Evolutionary conservation across 2,113 vertebrate genomes (phyloP), one percentile per base, ranked within the genome.

Genomic region (Microtus richardsoni): DNA sequence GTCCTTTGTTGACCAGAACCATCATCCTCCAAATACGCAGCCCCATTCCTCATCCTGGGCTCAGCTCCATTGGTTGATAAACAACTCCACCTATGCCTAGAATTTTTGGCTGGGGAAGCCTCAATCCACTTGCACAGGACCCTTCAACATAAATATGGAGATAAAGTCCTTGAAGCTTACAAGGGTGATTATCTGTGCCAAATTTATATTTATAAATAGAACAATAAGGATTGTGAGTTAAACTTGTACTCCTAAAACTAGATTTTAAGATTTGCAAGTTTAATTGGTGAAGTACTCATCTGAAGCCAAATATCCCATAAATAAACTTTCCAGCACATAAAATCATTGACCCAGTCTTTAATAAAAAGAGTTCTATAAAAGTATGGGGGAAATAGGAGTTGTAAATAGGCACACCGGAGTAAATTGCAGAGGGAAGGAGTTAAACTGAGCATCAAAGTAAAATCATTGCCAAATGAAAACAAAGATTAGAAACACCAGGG

Each of bases 191-290:
- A 78, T 77, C 89, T 80, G 52, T 89, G 39, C 64, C n/a, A 95
- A 88, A 73, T 91, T 95, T 79, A 41, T 54, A 78, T 93, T 79
- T 89, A 83, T 85, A 91, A 89, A 88, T 62, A 96, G 75, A 94
- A 89, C 36, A 90, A 73, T 89, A 58, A 83, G 19, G 84, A 84
- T n/a, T 88, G n/a, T 86, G 30, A 5, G 64, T 85, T 95, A 71
- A 89, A 78, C 7, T 26, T 92, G 54, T 91, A 88, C 85, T 79
- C 41, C 83, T 89, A 39, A 95, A 93, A 87, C 94, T 84, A 78
- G 75, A 83, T 92, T 89, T 92, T 79, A 91, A 93, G 39, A 91
- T 80, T 85, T 77, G 6, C 11, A 47, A 70, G 85, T 92, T 78
- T 95, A 85, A 88, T 94, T 58, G 33, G 74, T 62, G 14, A 83